Evolutionary conservation across 2,888 invertebrate species (phyloP), one percentile per base, ranked within the genome.

Genomic region (Crepidodera aurea): DNA sequence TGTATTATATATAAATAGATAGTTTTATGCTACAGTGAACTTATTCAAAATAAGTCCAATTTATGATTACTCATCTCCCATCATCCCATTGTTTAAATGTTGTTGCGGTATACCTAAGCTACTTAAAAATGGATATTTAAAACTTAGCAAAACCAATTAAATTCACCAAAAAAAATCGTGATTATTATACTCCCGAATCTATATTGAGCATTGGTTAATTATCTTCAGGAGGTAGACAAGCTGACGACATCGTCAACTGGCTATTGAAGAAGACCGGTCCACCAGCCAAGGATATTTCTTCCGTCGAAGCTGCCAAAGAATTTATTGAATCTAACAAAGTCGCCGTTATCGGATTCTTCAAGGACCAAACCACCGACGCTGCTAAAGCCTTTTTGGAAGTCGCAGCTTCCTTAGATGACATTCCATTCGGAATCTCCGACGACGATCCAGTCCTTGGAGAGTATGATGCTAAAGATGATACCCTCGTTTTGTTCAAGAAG

Each of bases 241-340:
- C 93, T 72, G 92, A 92, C 69, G 96, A 96, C 66, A 98, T 99
- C 77, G 88, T 98, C 64, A 85, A 85, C 71, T 99, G 99, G 99
- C 82, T 99, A 65, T 87, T 88, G 81, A 98, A 98, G 86, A 99
- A 98, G 87, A 95, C 96, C 77, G 98, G 98, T 56, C 97, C 98
- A 53, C 90, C 96, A 63, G 97, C 96, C n/a, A 86, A 88, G 72
- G 88, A 89, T 67, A 82, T 99, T 37, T 81, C 85, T 29, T 86
- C 90, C 5, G 90, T 90, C 1, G 94, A 93, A 58, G 93, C 91
- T 69, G 90, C 92, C 59, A 93, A 94, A 80, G 86, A 89, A 68
- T 89, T 98, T 77, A 87, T 92, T 60, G 93, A 91, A 34, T 88
- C 87, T 22, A 88, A 88, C 73, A 87, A 91, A 71, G 94, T 98